Conservation (phyloP, 2,113 vertebrate species). For the Alces alces region DNA sequence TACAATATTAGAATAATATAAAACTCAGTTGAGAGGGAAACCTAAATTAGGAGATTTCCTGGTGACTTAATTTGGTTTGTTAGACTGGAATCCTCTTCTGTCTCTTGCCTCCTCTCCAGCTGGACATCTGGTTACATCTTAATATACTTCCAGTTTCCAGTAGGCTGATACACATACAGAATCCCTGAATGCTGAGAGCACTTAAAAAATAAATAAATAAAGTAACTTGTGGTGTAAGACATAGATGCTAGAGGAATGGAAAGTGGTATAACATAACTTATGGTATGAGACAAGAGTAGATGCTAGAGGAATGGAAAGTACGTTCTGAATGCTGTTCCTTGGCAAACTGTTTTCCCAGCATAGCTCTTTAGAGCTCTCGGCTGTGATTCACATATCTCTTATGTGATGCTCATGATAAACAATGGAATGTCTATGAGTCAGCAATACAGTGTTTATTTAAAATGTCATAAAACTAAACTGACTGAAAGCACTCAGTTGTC, state of each 20-base stretch:
- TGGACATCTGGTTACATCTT: not conserved
- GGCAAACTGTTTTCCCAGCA: not conserved
- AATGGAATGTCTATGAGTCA: slow-evolving; percentile 24
- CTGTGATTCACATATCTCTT: not conserved
- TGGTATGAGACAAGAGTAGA: not conserved
- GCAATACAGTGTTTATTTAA: slow-evolving; percentile 17
- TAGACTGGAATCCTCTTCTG: not conserved
- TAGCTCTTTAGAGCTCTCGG: not conserved
- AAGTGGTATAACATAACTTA: no score
- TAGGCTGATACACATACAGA: not conserved
- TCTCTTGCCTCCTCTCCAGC: not conserved
- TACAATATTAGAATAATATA: not conserved
- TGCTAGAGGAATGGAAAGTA: not conserved
- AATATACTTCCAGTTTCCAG: not conserved
- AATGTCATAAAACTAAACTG: slow-evolving; percentile 17
- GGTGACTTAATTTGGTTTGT: not conserved
- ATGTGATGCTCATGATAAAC: not conserved
- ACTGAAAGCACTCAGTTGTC: not conserved
- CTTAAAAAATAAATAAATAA: not conserved
- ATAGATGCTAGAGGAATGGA: no score
- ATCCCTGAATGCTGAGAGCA: not conserved
- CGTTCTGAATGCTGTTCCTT: not conserved
- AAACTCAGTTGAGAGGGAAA: not conserved
- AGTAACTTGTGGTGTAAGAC: not conserved
- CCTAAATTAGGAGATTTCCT: not conserved